These are phyloP conservation scores for Bellardia bayeri DNA, from an alignment of 2,888 invertebrate species.

Conservation along the genomic window DNA sequence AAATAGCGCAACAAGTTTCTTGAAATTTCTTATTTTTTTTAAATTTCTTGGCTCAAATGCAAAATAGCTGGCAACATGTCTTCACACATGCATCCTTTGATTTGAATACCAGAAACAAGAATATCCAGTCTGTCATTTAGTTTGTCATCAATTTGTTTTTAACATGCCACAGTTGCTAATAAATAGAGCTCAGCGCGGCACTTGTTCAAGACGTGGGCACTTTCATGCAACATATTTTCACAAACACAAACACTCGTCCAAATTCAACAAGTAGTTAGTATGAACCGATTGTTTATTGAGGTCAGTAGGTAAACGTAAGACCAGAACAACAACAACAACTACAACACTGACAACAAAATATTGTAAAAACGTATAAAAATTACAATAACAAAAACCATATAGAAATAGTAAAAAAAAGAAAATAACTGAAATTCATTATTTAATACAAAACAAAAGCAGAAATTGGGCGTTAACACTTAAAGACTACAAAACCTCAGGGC, in stretches of 20 bases:
- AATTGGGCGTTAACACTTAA: slow-evolving; percentile 68
- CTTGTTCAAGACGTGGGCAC: slow-evolving; percentile 51
- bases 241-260: slow-evolving; percentile 9
- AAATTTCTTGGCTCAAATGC: slow-evolving; percentile 5
- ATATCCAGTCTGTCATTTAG: slow-evolving; percentile 60
- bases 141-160: slow-evolving; percentile 22
- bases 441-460: slow-evolving; percentile 46
- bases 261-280: slow-evolving; percentile 56
- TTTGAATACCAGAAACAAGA: slow-evolving; percentile 67
- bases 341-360: background rate
- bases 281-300: slow-evolving; percentile 63
- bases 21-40: background rate
- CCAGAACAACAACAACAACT: slow-evolving; percentile 30
- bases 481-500: slow-evolving; percentile 10
- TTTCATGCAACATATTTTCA: slow-evolving; percentile 41
- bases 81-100: slow-evolving; percentile 23
- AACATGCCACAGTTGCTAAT: slow-evolving; percentile 24
- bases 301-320: slow-evolving; percentile 69
- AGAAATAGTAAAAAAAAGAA: slow-evolving; percentile 19
- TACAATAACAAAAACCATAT: slow-evolving; percentile 26
- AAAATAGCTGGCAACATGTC: slow-evolving; percentile 2
- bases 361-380: background rate
- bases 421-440: slow-evolving; percentile 60
- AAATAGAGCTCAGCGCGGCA: slow-evolving; percentile 46
- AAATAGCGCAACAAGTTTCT: slow-evolving; percentile 40